A percentile compares a stretch with the other conserved stretches of the same genome.
Conservation (phyloP, 92 coral and sea anemone genomes). For the Zoanthus gigantus region DNA sequence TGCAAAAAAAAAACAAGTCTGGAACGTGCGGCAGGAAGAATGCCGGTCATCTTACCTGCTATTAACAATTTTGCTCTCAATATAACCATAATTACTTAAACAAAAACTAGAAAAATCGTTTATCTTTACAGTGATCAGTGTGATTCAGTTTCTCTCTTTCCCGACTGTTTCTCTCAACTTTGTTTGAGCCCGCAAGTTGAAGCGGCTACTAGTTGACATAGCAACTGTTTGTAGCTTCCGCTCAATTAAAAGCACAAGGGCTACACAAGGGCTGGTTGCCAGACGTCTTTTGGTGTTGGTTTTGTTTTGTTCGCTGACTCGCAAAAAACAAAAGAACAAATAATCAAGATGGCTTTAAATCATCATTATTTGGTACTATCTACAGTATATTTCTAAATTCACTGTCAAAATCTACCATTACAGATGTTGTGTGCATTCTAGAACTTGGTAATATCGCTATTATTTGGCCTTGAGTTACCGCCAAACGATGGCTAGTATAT, state of each 20-base stretch:
- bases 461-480: neutral
- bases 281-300: neutral
- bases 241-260: too few species aligned
- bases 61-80: conserved; percentile 88
- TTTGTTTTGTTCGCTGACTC: neutral
- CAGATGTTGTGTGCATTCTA: too few species aligned
- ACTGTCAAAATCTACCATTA: neutral
- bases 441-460: neutral
- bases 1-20: neutral
- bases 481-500: conserved; percentile 83
- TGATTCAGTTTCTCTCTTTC: neutral
- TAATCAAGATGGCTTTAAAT: neutral
- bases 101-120: neutral
- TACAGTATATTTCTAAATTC: neutral
- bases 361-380: neutral
- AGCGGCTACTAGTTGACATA: conserved; percentile 23
- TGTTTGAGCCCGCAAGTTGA: conserved; percentile 8
- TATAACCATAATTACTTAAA: conserved; percentile 78
- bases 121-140: neutral
- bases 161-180: neutral
- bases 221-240: conserved; percentile 41
- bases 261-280: neutral
- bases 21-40: neutral
- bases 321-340: neutral
- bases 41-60: conserved; percentile 71